A percentile compares a stretch with the other conserved stretches of the same genome.
phyloP scores from a whole-genome alignment of 2,888 invertebrate genomes.

The Monoplex corrugatus region DNA sequence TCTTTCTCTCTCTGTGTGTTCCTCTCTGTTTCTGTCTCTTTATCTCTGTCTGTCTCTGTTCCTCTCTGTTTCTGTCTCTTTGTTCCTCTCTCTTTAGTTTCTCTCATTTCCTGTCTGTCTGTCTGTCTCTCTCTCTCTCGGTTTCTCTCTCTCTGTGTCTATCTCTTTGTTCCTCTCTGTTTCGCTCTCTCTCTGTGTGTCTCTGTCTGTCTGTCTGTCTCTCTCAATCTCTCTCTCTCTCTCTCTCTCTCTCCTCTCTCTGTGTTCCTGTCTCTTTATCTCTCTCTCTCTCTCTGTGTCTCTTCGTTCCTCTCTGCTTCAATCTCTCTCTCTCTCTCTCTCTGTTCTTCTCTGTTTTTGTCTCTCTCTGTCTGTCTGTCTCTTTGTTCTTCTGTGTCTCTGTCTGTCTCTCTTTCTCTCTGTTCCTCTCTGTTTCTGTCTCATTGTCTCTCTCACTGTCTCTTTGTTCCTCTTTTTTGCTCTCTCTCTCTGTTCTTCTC shows the following conservation, averaged over 20 bases:
- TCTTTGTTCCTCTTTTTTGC: neutral
- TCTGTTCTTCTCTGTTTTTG: too few relatives aligned
- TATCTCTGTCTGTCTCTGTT: neutral
- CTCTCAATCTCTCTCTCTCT: neutral
- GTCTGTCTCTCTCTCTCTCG: conserved; percentile 27
- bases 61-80: neutral
- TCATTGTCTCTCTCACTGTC: neutral
- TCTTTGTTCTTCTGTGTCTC: too few relatives aligned
- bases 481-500: too few relatives aligned
- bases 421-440: neutral
- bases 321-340: too few relatives aligned
- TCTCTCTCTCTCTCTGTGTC: too few relatives aligned
- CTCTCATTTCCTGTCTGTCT: neutral
- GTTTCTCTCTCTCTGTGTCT: neutral
- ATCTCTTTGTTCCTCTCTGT: neutral
- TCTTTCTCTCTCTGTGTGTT: neutral
- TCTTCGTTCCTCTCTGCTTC: too few relatives aligned
- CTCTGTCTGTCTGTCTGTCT: conserved; percentile 6
- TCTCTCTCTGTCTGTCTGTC: too few relatives aligned
- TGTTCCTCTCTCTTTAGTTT: neutral
- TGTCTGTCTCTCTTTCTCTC: neutral
- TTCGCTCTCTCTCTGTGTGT: neutral
- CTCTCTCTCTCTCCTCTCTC: neutral
- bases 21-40: neutral
- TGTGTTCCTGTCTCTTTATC: too few relatives aligned